A percentile compares a stretch with the other conserved stretches of the same genome.
phyloP scores from a whole-genome alignment of 2,113 vertebrate genomes.

The Xiphophorus hellerii region DNA sequence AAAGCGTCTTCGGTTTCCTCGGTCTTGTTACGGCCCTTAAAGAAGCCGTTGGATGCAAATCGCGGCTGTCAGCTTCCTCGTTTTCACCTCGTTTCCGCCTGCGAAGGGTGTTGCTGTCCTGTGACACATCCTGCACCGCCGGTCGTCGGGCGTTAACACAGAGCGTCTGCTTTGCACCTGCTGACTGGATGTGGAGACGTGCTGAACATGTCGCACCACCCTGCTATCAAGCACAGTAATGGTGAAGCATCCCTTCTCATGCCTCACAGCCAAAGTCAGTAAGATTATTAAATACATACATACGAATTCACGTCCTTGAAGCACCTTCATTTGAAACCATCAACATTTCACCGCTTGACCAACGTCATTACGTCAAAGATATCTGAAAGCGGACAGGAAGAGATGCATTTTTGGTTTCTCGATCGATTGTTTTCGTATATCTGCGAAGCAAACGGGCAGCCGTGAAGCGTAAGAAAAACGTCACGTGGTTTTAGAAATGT shows the following conservation, averaged over 20 bases:
- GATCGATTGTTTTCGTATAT: no score
- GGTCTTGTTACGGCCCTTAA: not conserved
- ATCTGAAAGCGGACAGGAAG: no score
- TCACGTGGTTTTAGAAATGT: no score
- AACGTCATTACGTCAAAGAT: no score
- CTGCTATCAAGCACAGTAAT: not conserved
- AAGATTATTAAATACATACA: no score
- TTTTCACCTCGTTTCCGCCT: not conserved
- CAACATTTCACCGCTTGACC: no score
- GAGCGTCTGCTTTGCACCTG: constrained; percentile 3
- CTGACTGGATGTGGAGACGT: not conserved
- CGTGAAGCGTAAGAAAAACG: no score
- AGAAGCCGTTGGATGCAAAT: constrained; percentile 8
- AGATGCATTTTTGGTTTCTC: no score
- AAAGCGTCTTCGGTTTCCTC: not conserved
- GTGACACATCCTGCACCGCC: constrained; percentile 19
- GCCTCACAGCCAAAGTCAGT: not conserved
- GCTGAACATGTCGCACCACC: not conserved
- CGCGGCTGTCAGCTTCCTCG: not conserved
- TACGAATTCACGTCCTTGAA: no score
- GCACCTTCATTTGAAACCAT: no score
- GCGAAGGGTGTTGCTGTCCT: constrained; percentile 8
- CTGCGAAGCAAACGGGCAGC: no score
- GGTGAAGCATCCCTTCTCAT: not conserved
- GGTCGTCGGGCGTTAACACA: constrained; percentile 20